Percentiles rank a stretch among this genome's conserved stretches.
Evolutionary conservation across 2,888 invertebrate genomes (phyloP).

Genomic region (Melinaea marsaeus): DNA sequence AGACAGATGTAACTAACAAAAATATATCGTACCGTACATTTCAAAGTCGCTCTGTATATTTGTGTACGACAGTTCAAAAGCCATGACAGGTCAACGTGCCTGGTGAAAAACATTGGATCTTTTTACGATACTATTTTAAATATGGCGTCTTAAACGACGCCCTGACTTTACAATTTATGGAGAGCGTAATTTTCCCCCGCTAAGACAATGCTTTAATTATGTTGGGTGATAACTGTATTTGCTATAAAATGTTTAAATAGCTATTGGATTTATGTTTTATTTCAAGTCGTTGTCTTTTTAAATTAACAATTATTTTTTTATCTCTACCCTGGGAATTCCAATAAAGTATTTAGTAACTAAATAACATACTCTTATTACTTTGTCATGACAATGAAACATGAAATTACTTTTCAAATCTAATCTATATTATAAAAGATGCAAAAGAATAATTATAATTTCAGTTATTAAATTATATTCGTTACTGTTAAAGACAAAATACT

Average conservation of each 20-base stretch:
- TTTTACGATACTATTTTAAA: conserved; percentile 74
- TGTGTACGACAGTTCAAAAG: conserved; percentile 14
- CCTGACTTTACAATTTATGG: conserved; percentile 62
- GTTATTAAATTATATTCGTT: too few species aligned
- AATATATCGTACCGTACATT: background rate
- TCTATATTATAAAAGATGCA: too few species aligned
- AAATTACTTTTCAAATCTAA: background rate
- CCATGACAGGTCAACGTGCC: conserved; percentile 34
- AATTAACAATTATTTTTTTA: background rate
- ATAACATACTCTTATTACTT: too few species aligned
- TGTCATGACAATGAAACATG: background rate
- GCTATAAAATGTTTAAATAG: conserved; percentile 55
- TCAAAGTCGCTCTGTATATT: conserved; percentile 1
- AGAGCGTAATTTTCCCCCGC: conserved; percentile 62
- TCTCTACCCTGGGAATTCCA: background rate
- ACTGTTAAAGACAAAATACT: too few species aligned
- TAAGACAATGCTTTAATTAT: conserved; percentile 75
- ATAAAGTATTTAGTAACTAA: too few species aligned
- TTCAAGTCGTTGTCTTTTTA: conserved; percentile 9
- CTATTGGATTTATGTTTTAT: conserved; percentile 17
- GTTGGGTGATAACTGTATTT: conserved; percentile 64
- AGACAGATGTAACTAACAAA: background rate
- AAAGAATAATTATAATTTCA: too few species aligned
- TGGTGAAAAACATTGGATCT: conserved; percentile 53
- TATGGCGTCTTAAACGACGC: conserved; percentile 63